Evolutionary conservation across 2,113 vertebrate genomes (phyloP).

Genomic region (Rallus limicola): DNA sequence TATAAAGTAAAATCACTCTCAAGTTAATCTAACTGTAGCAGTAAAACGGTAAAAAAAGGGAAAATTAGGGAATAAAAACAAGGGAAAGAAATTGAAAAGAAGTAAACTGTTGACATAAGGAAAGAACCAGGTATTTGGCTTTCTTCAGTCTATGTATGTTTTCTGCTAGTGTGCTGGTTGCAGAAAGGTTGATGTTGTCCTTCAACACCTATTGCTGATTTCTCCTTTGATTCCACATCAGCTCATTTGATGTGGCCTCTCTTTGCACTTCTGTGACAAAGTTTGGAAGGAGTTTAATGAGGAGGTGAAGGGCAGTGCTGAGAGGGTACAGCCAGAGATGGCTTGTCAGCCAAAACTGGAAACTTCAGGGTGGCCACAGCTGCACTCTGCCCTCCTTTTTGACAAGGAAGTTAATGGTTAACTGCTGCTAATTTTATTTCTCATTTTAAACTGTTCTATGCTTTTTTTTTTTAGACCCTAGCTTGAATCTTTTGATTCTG

Average conservation of each 20-base stretch:
- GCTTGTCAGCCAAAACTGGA: neutral
- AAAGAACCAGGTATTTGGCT: rapidly evolving
- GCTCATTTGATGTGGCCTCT: neutral
- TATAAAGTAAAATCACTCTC: neutral
- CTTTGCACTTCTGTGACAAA: neutral
- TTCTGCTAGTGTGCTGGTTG: neutral
- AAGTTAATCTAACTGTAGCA: neutral
- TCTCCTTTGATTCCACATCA: neutral
- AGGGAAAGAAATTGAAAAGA: neutral
- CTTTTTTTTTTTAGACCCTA: neutral
- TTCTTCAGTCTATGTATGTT: neutral
- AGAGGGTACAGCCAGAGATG: neutral
- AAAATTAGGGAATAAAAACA: neutral
- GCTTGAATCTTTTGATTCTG: neutral
- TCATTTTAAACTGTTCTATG: neutral
- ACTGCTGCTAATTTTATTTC: neutral
- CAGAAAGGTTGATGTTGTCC: neutral
- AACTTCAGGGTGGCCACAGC: neutral
- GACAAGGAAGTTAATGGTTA: neutral
- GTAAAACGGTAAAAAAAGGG: neutral
- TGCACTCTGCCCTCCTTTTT: neutral
- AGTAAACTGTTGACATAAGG: neutral
- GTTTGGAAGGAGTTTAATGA: neutral
- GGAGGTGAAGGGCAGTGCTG: neutral
- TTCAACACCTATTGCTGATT: neutral